A percentile compares a stretch with the other conserved stretches of the same genome.
Conservation (phyloP, 2,797 vertebrate species). For the Hybognathus amarus region DNA sequence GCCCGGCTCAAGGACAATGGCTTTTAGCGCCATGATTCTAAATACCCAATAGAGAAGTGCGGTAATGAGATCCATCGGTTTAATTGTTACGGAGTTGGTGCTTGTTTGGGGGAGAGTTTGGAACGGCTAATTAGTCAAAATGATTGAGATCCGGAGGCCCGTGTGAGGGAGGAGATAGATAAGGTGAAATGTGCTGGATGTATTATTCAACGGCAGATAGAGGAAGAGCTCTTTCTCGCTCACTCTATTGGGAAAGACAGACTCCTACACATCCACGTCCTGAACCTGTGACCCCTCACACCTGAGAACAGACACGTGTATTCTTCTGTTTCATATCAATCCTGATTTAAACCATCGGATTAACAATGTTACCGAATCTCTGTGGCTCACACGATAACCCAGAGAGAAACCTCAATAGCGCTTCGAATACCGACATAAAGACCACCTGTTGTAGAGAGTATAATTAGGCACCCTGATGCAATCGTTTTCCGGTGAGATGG, state of each 20-base stretch:
- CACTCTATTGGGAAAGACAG: not conserved
- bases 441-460: slow-evolving; percentile 45
- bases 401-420: slow-evolving; percentile 31
- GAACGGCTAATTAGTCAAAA: slow-evolving; percentile 63
- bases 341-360: slow-evolving; percentile 29
- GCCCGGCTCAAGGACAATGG: slow-evolving; percentile 51
- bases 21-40: slow-evolving; percentile 47
- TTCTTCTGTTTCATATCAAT: slow-evolving; percentile 12
- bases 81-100: slow-evolving; percentile 54
- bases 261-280: not conserved
- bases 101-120: slow-evolving; percentile 53
- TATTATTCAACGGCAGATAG: slow-evolving; percentile 56
- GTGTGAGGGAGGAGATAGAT: slow-evolving; percentile 52
- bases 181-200: slow-evolving; percentile 53
- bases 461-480: slow-evolving; percentile 45
- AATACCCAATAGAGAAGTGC: slow-evolving; percentile 45
- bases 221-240: not conserved
- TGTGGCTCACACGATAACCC: slow-evolving; percentile 23
- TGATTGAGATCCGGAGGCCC: slow-evolving; percentile 58
- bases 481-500: slow-evolving; percentile 39
- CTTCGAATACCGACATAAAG: slow-evolving; percentile 30
- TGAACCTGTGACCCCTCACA: slow-evolving; percentile 15
- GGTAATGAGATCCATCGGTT: slow-evolving; percentile 60
- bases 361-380: slow-evolving; percentile 18
- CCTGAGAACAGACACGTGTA: not conserved